Percentiles rank a stretch among this genome's conserved stretches.
Conservation (phyloP, 2,888 invertebrate species). For the Oscheius sp. region DNA sequence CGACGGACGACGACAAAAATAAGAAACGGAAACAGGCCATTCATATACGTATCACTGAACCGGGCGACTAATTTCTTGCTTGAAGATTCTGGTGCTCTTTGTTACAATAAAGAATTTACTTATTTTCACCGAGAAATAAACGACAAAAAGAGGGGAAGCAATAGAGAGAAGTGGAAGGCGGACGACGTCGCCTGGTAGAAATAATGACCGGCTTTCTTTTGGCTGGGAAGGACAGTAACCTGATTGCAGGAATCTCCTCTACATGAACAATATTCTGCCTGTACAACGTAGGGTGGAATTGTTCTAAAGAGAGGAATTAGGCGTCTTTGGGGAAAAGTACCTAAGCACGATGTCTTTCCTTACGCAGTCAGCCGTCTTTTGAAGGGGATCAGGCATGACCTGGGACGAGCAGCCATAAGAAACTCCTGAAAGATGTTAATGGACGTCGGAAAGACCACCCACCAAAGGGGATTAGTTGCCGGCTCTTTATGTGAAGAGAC, state of each 20-base stretch:
- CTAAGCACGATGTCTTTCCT: constrained; percentile 25
- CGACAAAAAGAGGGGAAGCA: neutral
- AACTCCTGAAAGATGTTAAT: constrained; percentile 9
- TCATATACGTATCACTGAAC: constrained; percentile 22
- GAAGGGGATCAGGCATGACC: constrained; percentile 27
- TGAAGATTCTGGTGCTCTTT: neutral
- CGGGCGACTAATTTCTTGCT: neutral
- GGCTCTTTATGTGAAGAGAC: constrained; percentile 34
- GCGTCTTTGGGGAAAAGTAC: neutral
- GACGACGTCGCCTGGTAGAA: constrained; percentile 10
- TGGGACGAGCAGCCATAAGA: constrained; percentile 36
- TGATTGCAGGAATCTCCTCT: constrained; percentile 21
- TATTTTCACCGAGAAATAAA: constrained; percentile 15
- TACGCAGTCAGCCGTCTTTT: neutral
- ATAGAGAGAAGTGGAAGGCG: neutral
- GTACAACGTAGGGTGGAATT: constrained; percentile 36
- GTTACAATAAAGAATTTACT: neutral
- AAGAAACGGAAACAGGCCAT: constrained; percentile 14
- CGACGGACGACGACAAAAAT: neutral
- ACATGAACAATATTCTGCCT: constrained; percentile 33
- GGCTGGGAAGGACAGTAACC: constrained; percentile 8
- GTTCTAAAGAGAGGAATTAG: constrained; percentile 12
- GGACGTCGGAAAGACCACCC: neutral
- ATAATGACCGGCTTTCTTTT: neutral
- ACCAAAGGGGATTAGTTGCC: constrained; percentile 28